phyloP scores from a whole-genome alignment of 2,113 vertebrate genomes.

The Callithrix jacchus region DNA sequence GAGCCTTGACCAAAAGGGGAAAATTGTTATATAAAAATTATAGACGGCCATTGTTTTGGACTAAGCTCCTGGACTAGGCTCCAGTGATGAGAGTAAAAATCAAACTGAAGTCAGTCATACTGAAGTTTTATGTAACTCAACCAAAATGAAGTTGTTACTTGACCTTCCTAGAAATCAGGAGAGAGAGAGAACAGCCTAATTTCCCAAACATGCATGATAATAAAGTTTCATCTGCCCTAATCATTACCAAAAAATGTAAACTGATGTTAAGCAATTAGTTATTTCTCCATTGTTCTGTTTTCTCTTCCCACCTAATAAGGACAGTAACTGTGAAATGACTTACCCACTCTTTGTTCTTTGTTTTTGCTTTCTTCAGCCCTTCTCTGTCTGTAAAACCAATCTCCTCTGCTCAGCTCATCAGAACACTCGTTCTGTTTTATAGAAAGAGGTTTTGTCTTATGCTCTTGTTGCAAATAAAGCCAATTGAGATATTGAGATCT shows the following conservation, averaged over 20 bases:
- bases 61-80: background rate
- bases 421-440: too few species aligned
- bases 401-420: background rate
- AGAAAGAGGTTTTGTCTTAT: too few species aligned
- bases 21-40: background rate
- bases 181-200: background rate
- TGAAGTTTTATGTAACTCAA: background rate
- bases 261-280: background rate
- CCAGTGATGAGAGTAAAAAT: background rate
- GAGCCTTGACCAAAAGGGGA: background rate
- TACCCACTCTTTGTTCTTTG: background rate
- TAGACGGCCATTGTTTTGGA: background rate
- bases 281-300: background rate
- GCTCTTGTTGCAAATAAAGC: too few species aligned
- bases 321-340: too few species aligned
- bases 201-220: background rate
- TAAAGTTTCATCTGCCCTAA: background rate
- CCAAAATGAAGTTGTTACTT: background rate
- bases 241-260: background rate
- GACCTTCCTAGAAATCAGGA: background rate
- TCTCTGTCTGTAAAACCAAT: background rate
- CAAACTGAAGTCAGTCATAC: background rate
- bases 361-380: background rate
- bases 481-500: too few species aligned
- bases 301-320: too few species aligned